A percentile compares a stretch with the other conserved stretches of the same genome.
Conservation (phyloP, 2,797 vertebrate species). For the Denticeps clupeoides region DNA sequence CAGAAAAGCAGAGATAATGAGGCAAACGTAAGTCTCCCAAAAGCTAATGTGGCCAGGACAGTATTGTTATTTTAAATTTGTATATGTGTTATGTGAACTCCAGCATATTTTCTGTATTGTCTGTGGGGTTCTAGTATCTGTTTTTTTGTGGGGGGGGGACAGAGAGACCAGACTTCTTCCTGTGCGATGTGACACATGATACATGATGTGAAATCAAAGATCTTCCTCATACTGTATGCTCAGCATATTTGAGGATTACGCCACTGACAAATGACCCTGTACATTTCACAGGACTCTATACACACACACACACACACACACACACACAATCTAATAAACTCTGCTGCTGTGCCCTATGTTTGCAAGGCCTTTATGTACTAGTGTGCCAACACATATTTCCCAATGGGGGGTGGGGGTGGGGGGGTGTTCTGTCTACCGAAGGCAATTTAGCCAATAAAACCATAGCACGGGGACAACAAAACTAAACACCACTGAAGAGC, state of each 20-base stretch:
- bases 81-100: too few species aligned
- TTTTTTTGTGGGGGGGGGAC: too few species aligned
- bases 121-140: too few species aligned
- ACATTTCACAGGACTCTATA: background rate
- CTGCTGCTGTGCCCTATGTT: constrained; percentile 8
- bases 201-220: background rate
- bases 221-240: background rate
- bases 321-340: background rate
- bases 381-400: background rate
- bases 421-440: background rate
- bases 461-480: background rate
- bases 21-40: too few species aligned
- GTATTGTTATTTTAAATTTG: too few species aligned
- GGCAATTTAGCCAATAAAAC: background rate
- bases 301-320: background rate
- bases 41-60: too few species aligned
- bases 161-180: too few species aligned
- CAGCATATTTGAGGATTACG: background rate
- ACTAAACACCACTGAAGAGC: too few species aligned
- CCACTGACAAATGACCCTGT: background rate
- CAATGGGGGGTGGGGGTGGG: too few species aligned
- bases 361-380: background rate
- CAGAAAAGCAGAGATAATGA: too few species aligned
- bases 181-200: background rate
- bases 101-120: too few species aligned